Evolutionary conservation across 2,888 invertebrate genomes (phyloP), one percentile per base, ranked within the genome.

Genomic region (Teleogryllus oceanicus): DNA sequence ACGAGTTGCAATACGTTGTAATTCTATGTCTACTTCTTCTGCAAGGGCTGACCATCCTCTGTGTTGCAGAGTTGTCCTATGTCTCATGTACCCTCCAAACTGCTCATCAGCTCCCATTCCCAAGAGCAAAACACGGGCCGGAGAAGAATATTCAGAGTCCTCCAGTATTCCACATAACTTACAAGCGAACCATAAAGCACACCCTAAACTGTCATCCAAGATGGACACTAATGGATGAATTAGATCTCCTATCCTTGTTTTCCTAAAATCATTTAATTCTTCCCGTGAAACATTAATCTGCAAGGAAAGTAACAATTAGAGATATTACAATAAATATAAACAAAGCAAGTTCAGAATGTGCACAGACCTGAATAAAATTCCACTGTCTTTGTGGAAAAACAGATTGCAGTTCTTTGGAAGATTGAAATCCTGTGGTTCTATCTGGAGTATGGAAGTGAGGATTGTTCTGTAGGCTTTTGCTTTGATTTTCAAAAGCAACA

Each of bases 81-180:
- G 98, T 81, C 97, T 90, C 62, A 93, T 92, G 86, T 99, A 99
- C 2, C 99, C 99, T 78, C 96, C 98, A 85, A 99, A 94, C 82
- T 98, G 90, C 88, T 99, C 99, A 89, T 99, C 99, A 1, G 99
- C 98, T 11, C 99, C 99, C 89, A 96, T 96, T 62, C 99, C 99
- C 84, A 95, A 88, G 83, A 98, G 87, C 81, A 97, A 87, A 51
- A 50, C 92, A 86, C 94, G 90, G 83, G 92, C 91, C 24, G 91
- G 88, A 74, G 94, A 92, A 80, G 85, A 86, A 82, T 89, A 90
- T 5, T 82, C 74, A 24, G 24, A 16, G 12, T 74, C 18, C 49
- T 37, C 74, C 2, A 88, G 79, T n/a, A 81, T 79, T 78, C 92
- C 93, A 82, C 88, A 85, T 5, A 93, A 97, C 84, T 93, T 89